Conservation (phyloP, 2,888 invertebrate genomes). For the Calliopum simillimum region DNA sequence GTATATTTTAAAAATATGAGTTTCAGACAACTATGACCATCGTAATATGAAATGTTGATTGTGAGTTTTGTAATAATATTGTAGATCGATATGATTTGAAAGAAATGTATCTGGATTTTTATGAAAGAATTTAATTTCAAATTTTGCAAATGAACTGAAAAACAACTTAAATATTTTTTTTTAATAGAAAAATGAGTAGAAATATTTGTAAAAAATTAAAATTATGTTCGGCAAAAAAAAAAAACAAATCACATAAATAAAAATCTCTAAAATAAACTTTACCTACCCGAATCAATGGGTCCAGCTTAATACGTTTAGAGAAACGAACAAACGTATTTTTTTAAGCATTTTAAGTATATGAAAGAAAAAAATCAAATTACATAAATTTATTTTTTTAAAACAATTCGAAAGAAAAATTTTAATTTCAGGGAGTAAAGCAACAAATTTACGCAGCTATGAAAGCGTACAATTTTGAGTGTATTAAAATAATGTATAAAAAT, state of each 20-base stretch:
- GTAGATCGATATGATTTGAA: too few species aligned
- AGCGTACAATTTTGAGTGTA: conserved; percentile 17
- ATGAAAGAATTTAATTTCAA: conserved; percentile 21
- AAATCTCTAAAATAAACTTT: conserved; percentile 44
- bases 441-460: neutral
- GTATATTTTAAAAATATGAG: too few species aligned
- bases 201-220: conserved; percentile 33
- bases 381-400: conserved; percentile 22
- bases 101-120: conserved; percentile 21
- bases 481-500: conserved; percentile 39
- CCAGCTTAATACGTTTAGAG: conserved; percentile 58
- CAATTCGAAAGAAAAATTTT: neutral
- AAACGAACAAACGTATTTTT: conserved; percentile 41
- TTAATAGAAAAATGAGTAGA: conserved; percentile 12
- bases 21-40: too few species aligned
- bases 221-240: conserved; percentile 39
- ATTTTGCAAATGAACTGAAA: conserved; percentile 15
- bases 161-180: conserved; percentile 33
- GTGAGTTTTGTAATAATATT: too few species aligned
- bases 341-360: conserved; percentile 41
- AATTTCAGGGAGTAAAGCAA: conserved; percentile 12
- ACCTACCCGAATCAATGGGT: conserved; percentile 71
- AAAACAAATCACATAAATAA: conserved; percentile 38
- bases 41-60: too few species aligned
- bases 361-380: conserved; percentile 43